Base-by-base conservation (phyloP, 2,797 vertebrate genomes). In the Glossophaga mutica region DNA sequence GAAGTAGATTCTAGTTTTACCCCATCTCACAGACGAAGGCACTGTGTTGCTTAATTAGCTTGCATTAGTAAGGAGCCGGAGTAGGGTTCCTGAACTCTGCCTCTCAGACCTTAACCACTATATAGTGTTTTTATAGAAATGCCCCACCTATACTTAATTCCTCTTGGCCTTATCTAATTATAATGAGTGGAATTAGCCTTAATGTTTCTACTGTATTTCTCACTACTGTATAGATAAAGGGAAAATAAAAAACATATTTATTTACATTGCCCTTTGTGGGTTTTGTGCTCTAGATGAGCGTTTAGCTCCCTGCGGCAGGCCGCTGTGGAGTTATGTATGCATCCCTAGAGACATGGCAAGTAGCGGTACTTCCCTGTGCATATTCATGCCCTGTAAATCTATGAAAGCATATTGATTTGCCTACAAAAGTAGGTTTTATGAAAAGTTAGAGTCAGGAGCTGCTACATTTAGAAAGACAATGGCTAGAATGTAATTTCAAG, bases 401-500 rank as follows among this genome's bases (percentile, higher is more conserved):
- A 87, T 70, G 57, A 37, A 97, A 57, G 19, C 48, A 11, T 84
- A 57, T 82, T 62, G 39, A 65, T 93, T 87, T 95, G 26, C 34
- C 57, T 74, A 6, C 29, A 73, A 44, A 87, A 44, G n/a, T 88
- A 89, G 26, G 12, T 85, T 96, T 91, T 83, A 50, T 87, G 62
- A 50, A 79, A 92, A 74, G 14, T 90, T 78, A 90, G 21, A 85
- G 71, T n/a, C 55, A 88, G 65, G 29, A 86, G 92, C 52, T 62
- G 55, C 44, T 86, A 48, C 87, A 46, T 57, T 74, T 70, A 70
- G 87, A 82, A 87, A 67, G 83, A 59, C 15, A 82, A 22, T 93
- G 70, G 44, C 29, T 68, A 48, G 24, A 81, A 94, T 87, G 91
- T 90, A 85, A 86, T 87, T 91, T 85, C 65, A 84, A 89, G 74